Base-by-base conservation (phyloP, 2,113 vertebrate species). In the Pluvianellus socialis region DNA sequence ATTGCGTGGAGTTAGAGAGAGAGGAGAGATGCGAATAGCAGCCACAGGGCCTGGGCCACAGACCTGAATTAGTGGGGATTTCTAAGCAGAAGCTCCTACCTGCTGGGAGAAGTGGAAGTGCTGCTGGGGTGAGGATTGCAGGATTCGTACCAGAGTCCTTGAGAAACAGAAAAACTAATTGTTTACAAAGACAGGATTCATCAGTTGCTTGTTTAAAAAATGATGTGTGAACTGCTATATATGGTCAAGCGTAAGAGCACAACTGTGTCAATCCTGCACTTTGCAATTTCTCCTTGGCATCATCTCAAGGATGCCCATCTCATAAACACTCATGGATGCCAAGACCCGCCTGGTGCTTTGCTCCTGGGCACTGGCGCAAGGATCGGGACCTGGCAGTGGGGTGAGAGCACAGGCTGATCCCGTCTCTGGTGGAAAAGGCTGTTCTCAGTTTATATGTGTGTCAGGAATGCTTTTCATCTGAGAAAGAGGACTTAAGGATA, bases 401-500 rank as follows among this genome's bases (percentile, higher is more conserved):
- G 47, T 47, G 58, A 49, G 30, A 61, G 4, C 26, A 23, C 2
- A 47, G 45, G 22, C 12, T 66, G 50, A 42, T 17, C 28, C 55
- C 32, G 6, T 3, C 55, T 81, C 65, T 58, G 70, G 32, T 14
- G 52, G 63, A 82, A 65, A 15, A 88, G 22, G 33, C 35, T 65
- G 4, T 38, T 50, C 52, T 47, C 2, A 2, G 9, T 76, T 35
- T 47, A 3, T 2, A 4, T 14, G 5, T 4, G 14, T 72, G n/a
- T 12, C 44, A 79, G 71, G 52, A 24, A 3, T 44, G 28, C 4
- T 79, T 42, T 75, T 75, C n/a, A 17, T 30, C n/a, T 17, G 33
- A 65, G 32, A 58, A 53, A 68, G 13, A 52, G 16, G 44, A 55
- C 75, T 70, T 59, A 52, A 70, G 73, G 24, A 58, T 32, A 23